Evolutionary conservation across 2,797 vertebrate species (phyloP).

Genomic region (Rhabdomys pumilio): DNA sequence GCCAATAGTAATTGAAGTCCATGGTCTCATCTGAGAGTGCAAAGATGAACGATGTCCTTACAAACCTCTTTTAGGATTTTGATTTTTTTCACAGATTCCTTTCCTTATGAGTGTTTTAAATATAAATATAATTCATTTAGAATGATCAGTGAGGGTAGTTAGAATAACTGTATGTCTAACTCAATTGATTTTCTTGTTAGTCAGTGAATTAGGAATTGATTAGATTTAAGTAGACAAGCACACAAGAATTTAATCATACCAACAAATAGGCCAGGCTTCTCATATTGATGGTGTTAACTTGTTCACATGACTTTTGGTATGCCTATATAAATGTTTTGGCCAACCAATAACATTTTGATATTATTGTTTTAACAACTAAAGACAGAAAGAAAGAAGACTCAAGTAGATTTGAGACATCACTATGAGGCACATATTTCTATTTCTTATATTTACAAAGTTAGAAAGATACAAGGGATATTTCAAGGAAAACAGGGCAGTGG

Average conservation of each 20-base stretch:
- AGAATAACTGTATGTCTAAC: background rate
- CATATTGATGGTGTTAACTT: background rate
- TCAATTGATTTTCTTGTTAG: constrained; percentile 25
- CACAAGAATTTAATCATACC: background rate
- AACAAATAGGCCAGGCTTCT: constrained; percentile 42
- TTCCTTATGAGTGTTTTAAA: constrained; percentile 12
- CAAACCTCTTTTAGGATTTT: constrained; percentile 21
- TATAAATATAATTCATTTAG: constrained; percentile 16
- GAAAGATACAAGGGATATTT: background rate
- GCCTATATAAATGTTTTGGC: constrained; percentile 23
- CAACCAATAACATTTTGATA: constrained; percentile 24
- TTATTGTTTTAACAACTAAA: constrained; percentile 39
- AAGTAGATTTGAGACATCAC: background rate
- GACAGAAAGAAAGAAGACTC: background rate
- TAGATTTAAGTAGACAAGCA: background rate
- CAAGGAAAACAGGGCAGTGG: background rate
- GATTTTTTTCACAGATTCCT: background rate
- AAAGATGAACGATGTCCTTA: background rate
- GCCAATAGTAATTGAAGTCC: background rate
- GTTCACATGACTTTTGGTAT: background rate
- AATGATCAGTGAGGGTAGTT: background rate
- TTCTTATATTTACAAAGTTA: constrained; percentile 28
- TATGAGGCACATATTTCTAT: background rate
- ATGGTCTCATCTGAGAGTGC: background rate
- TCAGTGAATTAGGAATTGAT: constrained; percentile 43